phyloP scores from a whole-genome alignment of 2,797 vertebrate genomes.

The Nasua narica region DNA sequence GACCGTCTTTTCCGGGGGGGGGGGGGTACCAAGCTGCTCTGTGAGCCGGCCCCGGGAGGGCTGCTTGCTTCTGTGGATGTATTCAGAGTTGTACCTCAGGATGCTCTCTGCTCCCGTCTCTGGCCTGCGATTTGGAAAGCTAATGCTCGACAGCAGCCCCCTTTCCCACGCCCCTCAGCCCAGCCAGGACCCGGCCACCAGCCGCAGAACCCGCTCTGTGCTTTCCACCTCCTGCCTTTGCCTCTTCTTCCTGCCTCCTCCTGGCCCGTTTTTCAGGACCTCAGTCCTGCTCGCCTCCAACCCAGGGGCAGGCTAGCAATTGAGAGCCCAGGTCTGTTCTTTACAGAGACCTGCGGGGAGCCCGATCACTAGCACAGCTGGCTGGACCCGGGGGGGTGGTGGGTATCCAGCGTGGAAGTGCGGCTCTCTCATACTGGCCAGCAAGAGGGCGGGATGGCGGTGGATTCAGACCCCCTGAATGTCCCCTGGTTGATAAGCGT shows the following conservation, averaged over 20 bases:
- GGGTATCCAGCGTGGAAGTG: no score
- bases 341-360: background rate
- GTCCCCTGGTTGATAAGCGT: background rate
- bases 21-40: background rate
- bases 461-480: background rate
- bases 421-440: no score
- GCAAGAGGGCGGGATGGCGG: accelerated
- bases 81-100: background rate
- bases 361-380: accelerated
- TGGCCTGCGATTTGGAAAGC: background rate
- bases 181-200: background rate
- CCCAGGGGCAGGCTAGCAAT: background rate
- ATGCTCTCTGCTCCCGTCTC: background rate
- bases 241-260: background rate
- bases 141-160: background rate
- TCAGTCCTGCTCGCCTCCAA: background rate
- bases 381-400: no score
- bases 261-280: background rate
- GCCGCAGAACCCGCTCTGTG: accelerated
- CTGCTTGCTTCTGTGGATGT: background rate
- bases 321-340: background rate
- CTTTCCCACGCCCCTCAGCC: no score
- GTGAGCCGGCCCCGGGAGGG: background rate
- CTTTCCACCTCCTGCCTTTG: background rate
- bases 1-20: background rate